These are phyloP conservation scores for Pollenia angustigena DNA, from an alignment of 2,888 invertebrate genomes.

Conservation along the genomic window DNA sequence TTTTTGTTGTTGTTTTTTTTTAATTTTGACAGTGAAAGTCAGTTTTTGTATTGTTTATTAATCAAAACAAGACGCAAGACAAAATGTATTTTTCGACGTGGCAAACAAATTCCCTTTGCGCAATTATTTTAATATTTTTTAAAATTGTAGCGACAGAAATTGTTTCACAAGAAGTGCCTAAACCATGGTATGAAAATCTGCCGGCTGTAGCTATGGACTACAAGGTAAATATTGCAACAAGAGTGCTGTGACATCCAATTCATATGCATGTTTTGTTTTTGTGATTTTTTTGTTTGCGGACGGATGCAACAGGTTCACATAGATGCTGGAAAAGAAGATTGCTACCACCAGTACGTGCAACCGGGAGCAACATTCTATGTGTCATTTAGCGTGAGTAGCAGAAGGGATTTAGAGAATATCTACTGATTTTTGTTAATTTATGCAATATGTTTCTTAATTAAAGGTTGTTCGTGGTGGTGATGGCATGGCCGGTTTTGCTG, in stretches of 20 bases:
- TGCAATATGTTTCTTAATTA: constrained; percentile 68
- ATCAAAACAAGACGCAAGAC: constrained; percentile 60
- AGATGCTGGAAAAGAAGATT: constrained; percentile 97
- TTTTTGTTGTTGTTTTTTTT: constrained; percentile 49
- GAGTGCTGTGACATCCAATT: not conserved
- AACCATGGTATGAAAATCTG: constrained; percentile 93
- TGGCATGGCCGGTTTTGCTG: constrained; percentile 96
- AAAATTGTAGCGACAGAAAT: constrained; percentile 73
- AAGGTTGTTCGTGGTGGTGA: constrained; percentile 96
- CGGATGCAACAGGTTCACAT: constrained; percentile 87
- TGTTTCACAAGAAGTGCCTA: constrained; percentile 84
- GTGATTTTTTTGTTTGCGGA: not conserved
- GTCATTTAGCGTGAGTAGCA: constrained; percentile 92
- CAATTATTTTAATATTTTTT: constrained; percentile 76
- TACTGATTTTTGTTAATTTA: not conserved
- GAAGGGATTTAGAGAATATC: not conserved
- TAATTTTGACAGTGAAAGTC: constrained; percentile 63
- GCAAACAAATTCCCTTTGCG: constrained; percentile 78
- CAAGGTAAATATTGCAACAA: constrained; percentile 85
- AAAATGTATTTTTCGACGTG: constrained; percentile 81
- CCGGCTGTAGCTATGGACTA: constrained; percentile 98
- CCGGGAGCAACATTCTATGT: constrained; percentile 96
- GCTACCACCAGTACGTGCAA: constrained; percentile 97
- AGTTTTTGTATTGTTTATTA: constrained; percentile 58
- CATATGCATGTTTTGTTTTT: constrained; percentile 24